Evolutionary conservation across 2,113 vertebrate genomes (phyloP).

Genomic region (Zootoca vivipara): DNA sequence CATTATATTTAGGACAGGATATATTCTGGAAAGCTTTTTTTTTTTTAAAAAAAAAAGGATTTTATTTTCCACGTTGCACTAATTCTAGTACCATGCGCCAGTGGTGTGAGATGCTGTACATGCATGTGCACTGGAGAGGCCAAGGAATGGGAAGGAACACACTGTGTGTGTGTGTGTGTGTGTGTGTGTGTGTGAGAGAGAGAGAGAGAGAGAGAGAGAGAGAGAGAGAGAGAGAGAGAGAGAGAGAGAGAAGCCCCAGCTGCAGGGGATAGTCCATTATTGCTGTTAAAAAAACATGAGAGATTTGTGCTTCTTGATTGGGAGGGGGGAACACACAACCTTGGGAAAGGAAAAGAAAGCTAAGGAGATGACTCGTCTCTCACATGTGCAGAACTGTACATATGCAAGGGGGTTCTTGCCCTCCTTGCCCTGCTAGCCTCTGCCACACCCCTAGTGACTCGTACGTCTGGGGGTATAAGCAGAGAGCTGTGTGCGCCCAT

Average conservation of each 20-base stretch:
- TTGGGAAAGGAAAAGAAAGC: not conserved
- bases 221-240: rapidly evolving
- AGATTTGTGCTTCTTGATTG: not conserved
- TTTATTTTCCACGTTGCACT: not conserved
- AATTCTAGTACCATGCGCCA: not conserved
- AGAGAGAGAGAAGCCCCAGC: not conserved
- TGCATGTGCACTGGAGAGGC: not conserved
- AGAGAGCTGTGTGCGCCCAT: not conserved
- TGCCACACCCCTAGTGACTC: not conserved
- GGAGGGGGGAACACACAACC: not conserved
- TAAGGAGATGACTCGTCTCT: not conserved
- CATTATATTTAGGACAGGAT: not conserved
- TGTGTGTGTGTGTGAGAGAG: not conserved
- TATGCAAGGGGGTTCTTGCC: not conserved
- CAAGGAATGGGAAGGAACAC: not conserved
- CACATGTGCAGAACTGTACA: not conserved
- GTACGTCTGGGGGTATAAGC: not conserved
- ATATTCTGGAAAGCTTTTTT: not conserved
- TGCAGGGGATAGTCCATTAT: not conserved
- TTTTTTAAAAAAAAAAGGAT: not conserved
- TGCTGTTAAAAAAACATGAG: not conserved
- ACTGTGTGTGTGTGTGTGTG: not conserved
- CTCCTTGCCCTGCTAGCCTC: not conserved
- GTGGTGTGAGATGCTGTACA: not conserved
- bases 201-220: no score